phyloP scores from a whole-genome alignment of 2,113 vertebrate genomes.

The Crotalus viridis region DNA sequence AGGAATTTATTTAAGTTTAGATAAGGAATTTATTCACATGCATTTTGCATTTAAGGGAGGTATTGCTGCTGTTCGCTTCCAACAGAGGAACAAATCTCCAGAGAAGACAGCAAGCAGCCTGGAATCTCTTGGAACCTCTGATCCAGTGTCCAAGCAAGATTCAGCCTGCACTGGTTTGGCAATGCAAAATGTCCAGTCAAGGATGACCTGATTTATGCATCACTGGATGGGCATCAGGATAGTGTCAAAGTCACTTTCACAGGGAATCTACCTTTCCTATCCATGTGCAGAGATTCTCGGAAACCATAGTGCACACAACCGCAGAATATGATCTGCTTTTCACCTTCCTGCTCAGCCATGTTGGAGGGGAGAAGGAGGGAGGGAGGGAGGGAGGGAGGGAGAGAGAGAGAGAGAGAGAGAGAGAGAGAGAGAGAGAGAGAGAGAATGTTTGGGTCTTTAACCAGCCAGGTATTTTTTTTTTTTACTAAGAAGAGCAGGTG shows the following conservation, averaged over 20 bases:
- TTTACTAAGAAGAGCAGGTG: not conserved
- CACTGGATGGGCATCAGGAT: not conserved
- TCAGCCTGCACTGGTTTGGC: not conserved
- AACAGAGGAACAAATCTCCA: not conserved
- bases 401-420: not conserved
- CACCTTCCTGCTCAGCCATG: not conserved
- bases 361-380: not conserved
- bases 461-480: not conserved
- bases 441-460: not conserved
- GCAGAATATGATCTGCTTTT: not conserved
- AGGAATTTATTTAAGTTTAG: not conserved
- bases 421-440: not conserved
- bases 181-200: not conserved
- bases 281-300: not conserved
- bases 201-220: not conserved
- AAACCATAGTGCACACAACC: not conserved
- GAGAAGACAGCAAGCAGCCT: not conserved
- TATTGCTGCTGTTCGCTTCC: not conserved
- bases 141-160: not conserved
- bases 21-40: not conserved
- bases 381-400: not conserved
- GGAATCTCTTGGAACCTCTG: not conserved
- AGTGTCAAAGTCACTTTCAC: not conserved
- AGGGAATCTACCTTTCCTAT: not conserved
- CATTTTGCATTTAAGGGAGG: not conserved